phyloP scores from a whole-genome alignment of 1,140 invertebrate species.

The Zeugodacus cucurbitae region DNA sequence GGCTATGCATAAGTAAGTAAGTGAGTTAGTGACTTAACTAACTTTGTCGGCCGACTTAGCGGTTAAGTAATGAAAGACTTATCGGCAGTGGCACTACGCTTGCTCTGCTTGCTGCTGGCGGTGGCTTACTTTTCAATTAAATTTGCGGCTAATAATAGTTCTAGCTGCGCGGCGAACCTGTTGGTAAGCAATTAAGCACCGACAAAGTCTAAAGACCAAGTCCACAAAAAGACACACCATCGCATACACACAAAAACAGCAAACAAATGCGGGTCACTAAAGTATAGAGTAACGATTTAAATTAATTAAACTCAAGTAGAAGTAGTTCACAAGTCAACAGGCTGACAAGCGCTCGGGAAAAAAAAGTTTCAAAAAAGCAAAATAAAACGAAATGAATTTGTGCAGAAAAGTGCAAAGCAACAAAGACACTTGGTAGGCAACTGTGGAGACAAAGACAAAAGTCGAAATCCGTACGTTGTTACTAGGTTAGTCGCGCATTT shows the following conservation, averaged over 20 bases:
- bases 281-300: conserved; percentile 18
- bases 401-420: not conserved
- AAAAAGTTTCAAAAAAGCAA: not conserved
- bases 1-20: not conserved
- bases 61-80: conserved; percentile 11
- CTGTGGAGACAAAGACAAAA: not conserved
- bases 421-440: not conserved
- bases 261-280: conserved; percentile 2
- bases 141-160: conserved; percentile 15
- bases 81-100: not conserved
- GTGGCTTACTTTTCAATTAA: conserved; percentile 33
- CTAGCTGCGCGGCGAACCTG: not conserved
- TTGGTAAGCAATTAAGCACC: not conserved
- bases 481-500: conserved; percentile 32
- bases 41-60: not conserved
- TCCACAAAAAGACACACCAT: not conserved
- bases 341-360: not conserved
- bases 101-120: not conserved
- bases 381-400: not conserved
- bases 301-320: conserved; percentile 24
- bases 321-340: conserved; percentile 33
- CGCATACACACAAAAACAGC: not conserved
- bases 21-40: not conserved
- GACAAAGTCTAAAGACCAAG: not conserved
- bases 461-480: not conserved